phyloP scores from a whole-genome alignment of 2,797 vertebrate species.

The Otus scops region DNA sequence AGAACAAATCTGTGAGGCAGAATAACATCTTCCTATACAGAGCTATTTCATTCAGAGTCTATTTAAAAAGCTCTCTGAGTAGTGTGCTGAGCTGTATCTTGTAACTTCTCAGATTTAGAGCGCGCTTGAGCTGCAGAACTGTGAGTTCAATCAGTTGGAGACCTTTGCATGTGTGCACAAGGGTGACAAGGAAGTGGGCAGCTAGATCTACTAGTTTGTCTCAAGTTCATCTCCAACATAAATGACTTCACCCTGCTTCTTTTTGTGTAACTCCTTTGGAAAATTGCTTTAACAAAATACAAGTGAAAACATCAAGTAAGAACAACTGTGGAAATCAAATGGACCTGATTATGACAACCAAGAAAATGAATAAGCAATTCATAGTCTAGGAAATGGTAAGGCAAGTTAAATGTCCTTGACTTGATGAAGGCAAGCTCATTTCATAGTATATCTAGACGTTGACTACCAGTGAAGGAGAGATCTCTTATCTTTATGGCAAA shows the following conservation, averaged over 20 bases:
- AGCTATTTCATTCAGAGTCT: neutral
- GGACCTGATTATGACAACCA: neutral
- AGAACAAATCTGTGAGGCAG: neutral
- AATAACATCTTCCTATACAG: neutral
- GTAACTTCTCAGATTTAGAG: neutral
- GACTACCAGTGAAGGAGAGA: neutral
- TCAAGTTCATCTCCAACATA: neutral
- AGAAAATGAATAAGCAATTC: neutral
- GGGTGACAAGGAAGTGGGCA: neutral
- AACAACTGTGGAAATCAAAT: neutral
- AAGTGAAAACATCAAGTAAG: neutral
- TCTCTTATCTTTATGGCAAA: neutral
- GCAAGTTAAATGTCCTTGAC: neutral
- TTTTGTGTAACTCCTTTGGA: neutral
- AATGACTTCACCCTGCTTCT: neutral
- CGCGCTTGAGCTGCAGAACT: neutral
- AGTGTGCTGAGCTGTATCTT: neutral
- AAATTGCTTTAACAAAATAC: neutral
- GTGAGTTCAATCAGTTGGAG: neutral
- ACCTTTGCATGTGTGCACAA: neutral
- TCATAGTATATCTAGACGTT: neutral
- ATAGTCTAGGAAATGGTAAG: neutral
- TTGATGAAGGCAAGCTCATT: neutral
- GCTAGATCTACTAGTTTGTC: neutral
- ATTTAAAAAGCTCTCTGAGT: neutral